Percentiles rank a stretch among this genome's conserved stretches.
These are phyloP conservation scores for Spodoptera frugiperda DNA, from an alignment of 1,140 invertebrate species.

Conservation along the genomic window DNA sequence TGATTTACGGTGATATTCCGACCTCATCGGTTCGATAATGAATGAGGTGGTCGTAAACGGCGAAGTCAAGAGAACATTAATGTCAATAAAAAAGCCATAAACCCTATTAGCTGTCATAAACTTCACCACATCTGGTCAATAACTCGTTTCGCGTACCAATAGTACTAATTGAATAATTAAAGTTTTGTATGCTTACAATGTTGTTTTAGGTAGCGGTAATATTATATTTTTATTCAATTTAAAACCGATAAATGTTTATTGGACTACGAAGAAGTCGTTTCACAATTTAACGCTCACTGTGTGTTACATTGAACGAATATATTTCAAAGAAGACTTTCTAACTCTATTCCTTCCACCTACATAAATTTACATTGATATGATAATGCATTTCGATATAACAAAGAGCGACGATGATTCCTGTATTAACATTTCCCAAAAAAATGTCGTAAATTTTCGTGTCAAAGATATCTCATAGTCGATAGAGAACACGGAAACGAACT, in stretches of 20 bases:
- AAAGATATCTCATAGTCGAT: conserved; percentile 75
- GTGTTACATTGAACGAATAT: not conserved
- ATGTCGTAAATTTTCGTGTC: conserved; percentile 73
- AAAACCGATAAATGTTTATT: not conserved
- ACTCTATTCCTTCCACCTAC: not conserved
- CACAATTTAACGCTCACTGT: not conserved
- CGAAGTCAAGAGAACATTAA: conserved; percentile 82
- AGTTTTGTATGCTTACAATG: conserved; percentile 26
- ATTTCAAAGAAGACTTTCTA: not conserved
- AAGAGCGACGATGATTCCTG: conserved; percentile 36
- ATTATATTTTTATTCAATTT: not conserved
- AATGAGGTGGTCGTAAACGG: conserved; percentile 82
- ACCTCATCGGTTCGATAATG: conserved; percentile 82
- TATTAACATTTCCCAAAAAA: conserved; percentile 38
- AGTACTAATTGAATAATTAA: conserved; percentile 76
- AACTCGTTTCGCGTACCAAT: conserved; percentile 78
- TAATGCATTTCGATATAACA: conserved; percentile 26
- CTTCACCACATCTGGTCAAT: conserved; percentile 80
- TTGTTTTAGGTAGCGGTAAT: conserved; percentile 18
- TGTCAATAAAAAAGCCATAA: conserved; percentile 85
- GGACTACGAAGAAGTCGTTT: not conserved
- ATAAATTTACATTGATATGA: conserved; percentile 34
- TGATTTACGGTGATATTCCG: conserved; percentile 81
- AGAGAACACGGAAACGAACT: conserved; percentile 83
- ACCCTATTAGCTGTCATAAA: conserved; percentile 85